Evolutionary conservation across 1,140 invertebrate genomes (phyloP), one percentile per base, ranked within the genome.

Genomic region (Aphelenchoides besseyi): DNA sequence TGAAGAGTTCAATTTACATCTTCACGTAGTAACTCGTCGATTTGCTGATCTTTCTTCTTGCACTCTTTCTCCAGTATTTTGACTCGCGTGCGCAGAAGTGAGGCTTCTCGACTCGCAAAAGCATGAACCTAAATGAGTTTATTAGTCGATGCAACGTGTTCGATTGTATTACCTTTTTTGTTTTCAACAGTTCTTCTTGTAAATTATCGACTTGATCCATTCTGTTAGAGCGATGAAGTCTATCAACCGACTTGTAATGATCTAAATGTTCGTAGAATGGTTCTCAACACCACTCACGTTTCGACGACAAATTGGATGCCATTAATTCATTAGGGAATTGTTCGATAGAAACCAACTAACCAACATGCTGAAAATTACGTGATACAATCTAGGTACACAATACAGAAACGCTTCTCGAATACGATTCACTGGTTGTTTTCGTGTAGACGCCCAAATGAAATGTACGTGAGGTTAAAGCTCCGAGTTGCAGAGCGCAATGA

Each of bases 41-140:
- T 66, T 32, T 66, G 63, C 29, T 35, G 26, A 66, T 66, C 63
- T 32, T 66, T 66, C 63, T 66, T 66, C 36, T 66, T 66, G 36
- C 35, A 66, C 48, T 66, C 63, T 8, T 66, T 66, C 8, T 66
- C 63, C 1, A 66, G 63, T 2, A 66, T 37, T 53, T 66, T 66
- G 41, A 66, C 16, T 29, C 29, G 30, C 12, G 63, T 66, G 16
- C 63, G 30, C 63, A 66, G n/a, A 29, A 66, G 30, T 37, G 63
- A 66, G 3, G 23, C 23, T 32, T 66, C 63, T 23, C 63, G 16
- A 12, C n/a, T 55, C 12, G 63, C 63, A 66, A 66, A 66, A 2
- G 63, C 1, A 37, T 66, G 63, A 3, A 16, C 30, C 63, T 66
- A 33, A 66, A 66, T 2, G 30, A 32, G 2, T 23, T 2, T 33